These are phyloP conservation scores for Heliconius himera DNA, from an alignment of 1,140 invertebrate genomes.

Conservation along the genomic window DNA sequence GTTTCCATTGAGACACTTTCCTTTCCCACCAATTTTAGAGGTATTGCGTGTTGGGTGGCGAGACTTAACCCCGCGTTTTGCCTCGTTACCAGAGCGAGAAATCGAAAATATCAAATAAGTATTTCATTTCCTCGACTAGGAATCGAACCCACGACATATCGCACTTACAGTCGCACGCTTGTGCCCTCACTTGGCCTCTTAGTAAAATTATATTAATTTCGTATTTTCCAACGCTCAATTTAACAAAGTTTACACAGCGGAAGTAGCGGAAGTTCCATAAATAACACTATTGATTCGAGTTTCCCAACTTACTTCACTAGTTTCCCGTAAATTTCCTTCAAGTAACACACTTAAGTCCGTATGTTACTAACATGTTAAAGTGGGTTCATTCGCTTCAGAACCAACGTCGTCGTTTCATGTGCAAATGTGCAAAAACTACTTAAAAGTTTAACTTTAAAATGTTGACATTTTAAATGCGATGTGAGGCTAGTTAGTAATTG, in stretches of 20 bases:
- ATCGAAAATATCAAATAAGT: too few relatives aligned
- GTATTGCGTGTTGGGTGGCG: too few relatives aligned
- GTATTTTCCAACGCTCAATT: not conserved
- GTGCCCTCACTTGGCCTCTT: not conserved
- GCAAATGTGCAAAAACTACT: constrained; percentile 20
- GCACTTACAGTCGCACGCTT: too few relatives aligned
- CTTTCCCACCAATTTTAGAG: too few relatives aligned
- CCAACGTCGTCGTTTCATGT: constrained; percentile 9
- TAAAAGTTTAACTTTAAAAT: constrained; percentile 16
- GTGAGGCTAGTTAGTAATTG: constrained; percentile 14
- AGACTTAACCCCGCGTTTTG: too few relatives aligned
- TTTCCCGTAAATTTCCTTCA: constrained; percentile 19
- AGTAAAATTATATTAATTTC: not conserved
- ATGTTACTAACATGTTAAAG: constrained; percentile 19
- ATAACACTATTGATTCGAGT: constrained; percentile 1
- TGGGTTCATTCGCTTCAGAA: constrained; percentile 15
- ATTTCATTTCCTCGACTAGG: too few relatives aligned
- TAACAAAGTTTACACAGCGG: not conserved
- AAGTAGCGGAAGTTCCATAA: not conserved
- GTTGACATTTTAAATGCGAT: constrained; percentile 13
- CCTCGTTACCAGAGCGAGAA: too few relatives aligned
- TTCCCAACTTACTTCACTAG: constrained; percentile 13
- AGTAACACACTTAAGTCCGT: constrained; percentile 17
- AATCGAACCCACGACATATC: too few relatives aligned
- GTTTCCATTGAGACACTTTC: too few relatives aligned